These are phyloP conservation scores for Cyanoderma ruficeps DNA, from an alignment of 2,113 vertebrate species.

Conservation along the genomic window DNA sequence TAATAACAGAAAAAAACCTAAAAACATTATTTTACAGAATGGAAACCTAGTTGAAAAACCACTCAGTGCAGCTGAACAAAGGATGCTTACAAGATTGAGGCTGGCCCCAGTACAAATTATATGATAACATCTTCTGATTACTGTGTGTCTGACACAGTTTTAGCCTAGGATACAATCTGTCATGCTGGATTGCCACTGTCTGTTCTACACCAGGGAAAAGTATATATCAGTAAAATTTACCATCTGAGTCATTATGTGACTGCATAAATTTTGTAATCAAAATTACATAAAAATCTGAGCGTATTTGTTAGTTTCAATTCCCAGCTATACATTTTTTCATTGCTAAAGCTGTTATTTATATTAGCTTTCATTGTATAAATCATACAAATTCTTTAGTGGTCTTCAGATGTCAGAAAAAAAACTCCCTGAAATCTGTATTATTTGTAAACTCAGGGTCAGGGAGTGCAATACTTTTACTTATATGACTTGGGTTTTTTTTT, in stretches of 20 bases:
- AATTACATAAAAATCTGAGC: background rate
- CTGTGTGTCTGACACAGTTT: conserved; percentile 54
- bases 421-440: background rate
- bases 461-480: background rate
- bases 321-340: background rate
- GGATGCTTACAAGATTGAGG: background rate
- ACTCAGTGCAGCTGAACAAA: background rate
- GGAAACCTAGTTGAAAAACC: background rate
- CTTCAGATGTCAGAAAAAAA: background rate
- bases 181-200: conserved; percentile 27
- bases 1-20: background rate
- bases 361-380: background rate
- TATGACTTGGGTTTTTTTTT: background rate
- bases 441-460: background rate
- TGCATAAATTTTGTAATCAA: conserved; percentile 27
- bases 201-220: conserved; percentile 66
- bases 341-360: background rate
- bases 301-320: conserved; percentile 64
- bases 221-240: conserved; percentile 68
- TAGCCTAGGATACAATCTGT: conserved; percentile 58
- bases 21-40: background rate
- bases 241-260: conserved; percentile 68
- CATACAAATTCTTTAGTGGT: background rate
- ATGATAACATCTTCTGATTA: conserved; percentile 55
- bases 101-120: conserved; percentile 46